Conservation (phyloP, 2,113 vertebrate genomes). For the Proterorhinus semilunaris region DNA sequence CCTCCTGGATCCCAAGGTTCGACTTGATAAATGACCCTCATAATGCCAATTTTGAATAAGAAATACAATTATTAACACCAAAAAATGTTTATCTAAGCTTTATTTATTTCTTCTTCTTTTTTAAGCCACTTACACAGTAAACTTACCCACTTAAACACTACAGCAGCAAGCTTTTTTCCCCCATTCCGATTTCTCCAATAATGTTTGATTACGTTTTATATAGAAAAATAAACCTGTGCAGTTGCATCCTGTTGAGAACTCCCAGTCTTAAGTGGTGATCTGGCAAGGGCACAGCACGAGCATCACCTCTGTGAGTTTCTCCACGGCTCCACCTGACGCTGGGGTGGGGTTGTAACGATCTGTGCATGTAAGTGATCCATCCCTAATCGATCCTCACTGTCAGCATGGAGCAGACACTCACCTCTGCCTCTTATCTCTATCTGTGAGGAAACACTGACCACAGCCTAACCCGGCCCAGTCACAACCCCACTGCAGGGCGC, state of each 20-base stretch:
- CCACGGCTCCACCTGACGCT: constrained; percentile 61
- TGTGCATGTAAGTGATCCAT: constrained; percentile 75
- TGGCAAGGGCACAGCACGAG: constrained; percentile 29
- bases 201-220: neutral
- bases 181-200: too few species aligned
- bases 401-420: constrained; percentile 80
- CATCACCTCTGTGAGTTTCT: constrained; percentile 52
- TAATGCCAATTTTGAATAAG: too few species aligned
- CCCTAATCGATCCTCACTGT: constrained; percentile 77
- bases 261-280: neutral
- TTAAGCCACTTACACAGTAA: too few species aligned
- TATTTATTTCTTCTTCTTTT: too few species aligned
- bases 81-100: too few species aligned
- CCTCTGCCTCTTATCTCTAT: constrained; percentile 74
- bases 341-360: constrained; percentile 72
- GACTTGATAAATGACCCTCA: too few species aligned
- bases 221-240: neutral
- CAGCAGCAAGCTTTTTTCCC: too few species aligned
- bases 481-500: constrained; percentile 39
- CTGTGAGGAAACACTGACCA: constrained; percentile 71
- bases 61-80: too few species aligned
- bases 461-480: constrained; percentile 74
- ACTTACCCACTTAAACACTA: too few species aligned
- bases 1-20: too few species aligned
- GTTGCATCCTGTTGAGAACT: neutral